These are phyloP conservation scores for Aphidius colemani DNA, from an alignment of 2,888 invertebrate genomes.

Conservation along the genomic window DNA sequence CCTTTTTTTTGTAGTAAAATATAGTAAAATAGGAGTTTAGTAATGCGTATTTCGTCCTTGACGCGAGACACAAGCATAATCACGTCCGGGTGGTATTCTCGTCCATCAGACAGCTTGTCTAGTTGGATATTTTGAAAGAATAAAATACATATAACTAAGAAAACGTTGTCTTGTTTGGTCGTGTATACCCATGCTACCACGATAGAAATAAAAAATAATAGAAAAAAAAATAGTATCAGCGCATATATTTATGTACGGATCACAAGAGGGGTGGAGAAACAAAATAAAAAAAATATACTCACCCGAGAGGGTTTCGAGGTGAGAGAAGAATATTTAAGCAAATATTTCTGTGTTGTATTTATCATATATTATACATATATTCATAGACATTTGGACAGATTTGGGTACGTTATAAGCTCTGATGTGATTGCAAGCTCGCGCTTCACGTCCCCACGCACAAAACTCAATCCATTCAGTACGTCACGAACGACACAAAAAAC, in stretches of 20 bases:
- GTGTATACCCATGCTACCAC: slow-evolving; percentile 8
- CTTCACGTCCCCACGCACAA: slow-evolving; percentile 28
- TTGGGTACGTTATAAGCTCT: slow-evolving; percentile 45
- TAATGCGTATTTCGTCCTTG: too few relatives aligned
- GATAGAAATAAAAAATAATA: slow-evolving; percentile 4
- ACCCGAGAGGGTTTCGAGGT: slow-evolving; percentile 41
- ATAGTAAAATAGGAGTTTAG: slow-evolving; percentile 20
- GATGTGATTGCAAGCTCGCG: slow-evolving; percentile 50
- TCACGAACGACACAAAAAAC: slow-evolving; percentile 47
- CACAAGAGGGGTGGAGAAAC: slow-evolving; percentile 6
- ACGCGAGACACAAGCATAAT: too few relatives aligned
- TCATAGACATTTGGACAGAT: neutral
- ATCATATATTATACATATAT: neutral
- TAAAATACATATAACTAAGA: neutral
- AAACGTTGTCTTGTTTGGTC: slow-evolving; percentile 16
- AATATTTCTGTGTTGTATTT: neutral
- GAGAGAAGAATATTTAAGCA: slow-evolving; percentile 4
- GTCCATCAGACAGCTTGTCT: neutral
- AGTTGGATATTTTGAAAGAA: slow-evolving; percentile 6
- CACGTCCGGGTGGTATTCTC: slow-evolving; percentile 1
- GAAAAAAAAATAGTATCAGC: neutral
- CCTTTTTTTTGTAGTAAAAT: too few relatives aligned
- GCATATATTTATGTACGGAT: too few relatives aligned
- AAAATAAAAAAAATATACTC: slow-evolving; percentile 16
- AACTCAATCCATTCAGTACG: slow-evolving; percentile 48